Percentiles rank a stretch among this genome's conserved stretches.
Conservation (phyloP, 2,113 vertebrate genomes). For the Gnathonemus echidnorhynchus region DNA sequence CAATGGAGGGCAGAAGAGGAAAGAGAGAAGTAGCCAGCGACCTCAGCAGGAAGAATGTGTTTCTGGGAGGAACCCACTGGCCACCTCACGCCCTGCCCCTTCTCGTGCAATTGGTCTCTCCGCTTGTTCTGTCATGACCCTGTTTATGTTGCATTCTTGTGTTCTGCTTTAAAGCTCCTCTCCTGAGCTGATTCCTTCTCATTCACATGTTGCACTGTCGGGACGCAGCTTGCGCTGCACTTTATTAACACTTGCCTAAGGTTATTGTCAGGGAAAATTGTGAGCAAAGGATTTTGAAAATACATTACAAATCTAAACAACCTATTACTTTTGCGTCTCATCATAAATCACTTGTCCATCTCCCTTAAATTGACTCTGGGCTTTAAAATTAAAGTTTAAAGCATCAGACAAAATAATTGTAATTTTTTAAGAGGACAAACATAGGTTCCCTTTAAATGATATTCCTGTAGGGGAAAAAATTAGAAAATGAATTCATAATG, state of each 20-base stretch:
- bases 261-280: neutral
- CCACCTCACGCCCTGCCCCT: neutral
- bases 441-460: conserved; percentile 42
- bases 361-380: neutral
- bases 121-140: conserved; percentile 4
- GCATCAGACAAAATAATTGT: neutral
- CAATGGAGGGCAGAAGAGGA: conserved; percentile 70
- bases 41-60: conserved; percentile 16
- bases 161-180: neutral
- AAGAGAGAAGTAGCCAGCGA: conserved; percentile 39
- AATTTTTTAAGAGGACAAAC: neutral
- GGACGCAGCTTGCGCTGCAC: neutral
- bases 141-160: neutral
- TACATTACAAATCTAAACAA: too few species aligned
- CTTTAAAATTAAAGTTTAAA: neutral
- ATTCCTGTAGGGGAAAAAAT: conserved; percentile 36
- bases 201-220: conserved; percentile 24
- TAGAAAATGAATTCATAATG: conserved; percentile 67
- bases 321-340: neutral
- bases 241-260: neutral
- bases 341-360: neutral
- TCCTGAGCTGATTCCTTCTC: conserved; percentile 27
- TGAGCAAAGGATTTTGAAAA: neutral
- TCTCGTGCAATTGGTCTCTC: neutral
- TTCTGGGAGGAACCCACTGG: neutral